Evolutionary conservation across 1,140 invertebrate species (phyloP).

Genomic region (Drosophila tropicalis): DNA sequence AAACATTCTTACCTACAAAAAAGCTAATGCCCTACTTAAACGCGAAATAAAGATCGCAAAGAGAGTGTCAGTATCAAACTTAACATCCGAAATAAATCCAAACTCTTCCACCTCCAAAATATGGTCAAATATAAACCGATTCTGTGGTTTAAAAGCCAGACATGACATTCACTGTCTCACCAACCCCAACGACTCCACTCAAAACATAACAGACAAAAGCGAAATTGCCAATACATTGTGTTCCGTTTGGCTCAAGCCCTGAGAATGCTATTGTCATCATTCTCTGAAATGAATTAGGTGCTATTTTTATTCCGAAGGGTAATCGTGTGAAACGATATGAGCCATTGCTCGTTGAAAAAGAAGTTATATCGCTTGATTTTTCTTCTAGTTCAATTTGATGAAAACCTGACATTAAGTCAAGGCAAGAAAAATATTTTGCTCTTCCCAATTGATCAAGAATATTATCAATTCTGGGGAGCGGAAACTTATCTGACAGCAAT

Average conservation of each 20-base stretch:
- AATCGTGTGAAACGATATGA: too few species aligned
- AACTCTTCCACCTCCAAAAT: constrained; percentile 21
- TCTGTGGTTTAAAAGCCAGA: constrained; percentile 26
- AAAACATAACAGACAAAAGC: constrained; percentile 21
- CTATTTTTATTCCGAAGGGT: too few species aligned
- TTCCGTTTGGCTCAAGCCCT: constrained; percentile 9
- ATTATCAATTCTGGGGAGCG: too few species aligned
- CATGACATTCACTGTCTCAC: constrained; percentile 24
- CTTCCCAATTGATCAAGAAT: too few species aligned
- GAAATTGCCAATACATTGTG: constrained; percentile 22
- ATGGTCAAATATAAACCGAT: constrained; percentile 34
- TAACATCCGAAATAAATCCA: constrained; percentile 33
- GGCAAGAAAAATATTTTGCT: too few species aligned
- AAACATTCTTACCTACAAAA: constrained; percentile 38
- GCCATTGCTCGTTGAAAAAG: too few species aligned
- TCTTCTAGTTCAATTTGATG: too few species aligned
- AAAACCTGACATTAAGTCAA: too few species aligned
- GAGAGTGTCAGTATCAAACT: constrained; percentile 22
- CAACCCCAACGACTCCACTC: constrained; percentile 6
- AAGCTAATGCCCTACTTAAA: constrained; percentile 26
- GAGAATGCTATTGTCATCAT: too few species aligned
- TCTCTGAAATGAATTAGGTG: too few species aligned
- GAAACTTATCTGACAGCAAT: too few species aligned
- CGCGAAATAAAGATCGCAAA: constrained; percentile 31
- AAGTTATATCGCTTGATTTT: too few species aligned